Evolutionary conservation across 2,797 vertebrate species (phyloP), one percentile per base, ranked within the genome.

Genomic region (Mus minutoides): DNA sequence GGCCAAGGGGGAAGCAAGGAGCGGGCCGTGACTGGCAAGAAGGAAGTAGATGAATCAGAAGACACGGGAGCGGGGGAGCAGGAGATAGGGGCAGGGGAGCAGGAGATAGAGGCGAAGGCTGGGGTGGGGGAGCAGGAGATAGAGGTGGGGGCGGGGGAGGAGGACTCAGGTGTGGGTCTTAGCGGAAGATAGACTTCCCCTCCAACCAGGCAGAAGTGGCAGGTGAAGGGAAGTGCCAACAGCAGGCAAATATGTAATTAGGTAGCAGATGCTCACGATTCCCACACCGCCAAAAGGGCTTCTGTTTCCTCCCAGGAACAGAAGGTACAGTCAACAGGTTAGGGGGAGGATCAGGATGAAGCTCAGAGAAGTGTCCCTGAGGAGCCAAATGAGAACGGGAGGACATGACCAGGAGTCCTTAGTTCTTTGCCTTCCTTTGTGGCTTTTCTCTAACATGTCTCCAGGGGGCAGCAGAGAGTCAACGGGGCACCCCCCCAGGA

Each of bases 401-500:
- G 19, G 16, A 10, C 0, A 24, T 29, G n/a, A 58, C 21, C 64
- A 10, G 1, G 14, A 3, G 10, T 43, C 52, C 1, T 84, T 43
- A 82, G 75, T 12, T 24, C 46, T 75, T 77, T 76, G 71, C 77
- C 80, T 77, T 3, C 37, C 12, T 0, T 22, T 0, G 12, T 78
- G 52, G 46, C 64, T 89, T 90, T 62, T 58, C 87, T 77, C 73
- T 43, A n/a, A 26, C n/a, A 80, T 24, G 80, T 49, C 86, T 73
- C 52, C 73, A 76, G 71, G 58, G 62, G 77, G 94, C 86, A 94
- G 91, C 62, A 75, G 43, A 79, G 93, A 89, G 58, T 56, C 29
- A n/a, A 31, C 26, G n/a, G 46, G 40, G 0, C 3, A 31, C 13
- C 2, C 16, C n/a, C 13, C 2, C 16, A 0, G 21, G 26, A 82